phyloP scores from a whole-genome alignment of 2,113 vertebrate genomes.

The Eptesicus fuscus region DNA sequence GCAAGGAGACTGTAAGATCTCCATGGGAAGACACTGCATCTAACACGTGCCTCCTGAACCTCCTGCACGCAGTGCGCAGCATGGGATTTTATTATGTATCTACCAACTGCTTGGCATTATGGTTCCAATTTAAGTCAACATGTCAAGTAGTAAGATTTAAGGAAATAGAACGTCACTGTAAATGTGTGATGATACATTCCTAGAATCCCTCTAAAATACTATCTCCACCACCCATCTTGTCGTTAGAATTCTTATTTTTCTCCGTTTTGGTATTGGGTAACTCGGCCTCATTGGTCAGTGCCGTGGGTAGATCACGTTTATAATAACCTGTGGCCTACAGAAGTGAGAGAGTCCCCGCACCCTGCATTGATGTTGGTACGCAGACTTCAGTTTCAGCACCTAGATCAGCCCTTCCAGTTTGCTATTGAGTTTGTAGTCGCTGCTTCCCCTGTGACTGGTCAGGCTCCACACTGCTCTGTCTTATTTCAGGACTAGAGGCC shows the following conservation, averaged over 20 bases:
- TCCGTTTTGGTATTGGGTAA: background rate
- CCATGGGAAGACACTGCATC: background rate
- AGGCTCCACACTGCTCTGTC: background rate
- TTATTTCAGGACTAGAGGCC: background rate
- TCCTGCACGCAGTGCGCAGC: background rate
- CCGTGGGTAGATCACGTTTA: background rate
- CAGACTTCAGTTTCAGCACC: background rate
- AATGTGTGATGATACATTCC: background rate
- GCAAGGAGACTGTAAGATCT: background rate
- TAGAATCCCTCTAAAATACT: background rate
- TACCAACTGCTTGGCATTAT: background rate
- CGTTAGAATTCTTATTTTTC: background rate
- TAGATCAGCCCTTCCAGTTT: background rate
- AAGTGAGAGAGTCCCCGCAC: background rate
- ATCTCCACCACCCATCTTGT: background rate
- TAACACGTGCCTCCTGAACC: background rate
- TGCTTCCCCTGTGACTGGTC: background rate
- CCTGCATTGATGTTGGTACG: background rate
- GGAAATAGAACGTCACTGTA: background rate
- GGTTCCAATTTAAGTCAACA: background rate
- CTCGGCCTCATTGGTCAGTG: background rate
- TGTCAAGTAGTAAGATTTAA: background rate
- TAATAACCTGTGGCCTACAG: background rate
- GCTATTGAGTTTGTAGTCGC: background rate
- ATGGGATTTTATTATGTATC: background rate